Evolutionary conservation across 1,140 invertebrate species (phyloP), one percentile per base, ranked within the genome.

Genomic region (Papilio dardanus): DNA sequence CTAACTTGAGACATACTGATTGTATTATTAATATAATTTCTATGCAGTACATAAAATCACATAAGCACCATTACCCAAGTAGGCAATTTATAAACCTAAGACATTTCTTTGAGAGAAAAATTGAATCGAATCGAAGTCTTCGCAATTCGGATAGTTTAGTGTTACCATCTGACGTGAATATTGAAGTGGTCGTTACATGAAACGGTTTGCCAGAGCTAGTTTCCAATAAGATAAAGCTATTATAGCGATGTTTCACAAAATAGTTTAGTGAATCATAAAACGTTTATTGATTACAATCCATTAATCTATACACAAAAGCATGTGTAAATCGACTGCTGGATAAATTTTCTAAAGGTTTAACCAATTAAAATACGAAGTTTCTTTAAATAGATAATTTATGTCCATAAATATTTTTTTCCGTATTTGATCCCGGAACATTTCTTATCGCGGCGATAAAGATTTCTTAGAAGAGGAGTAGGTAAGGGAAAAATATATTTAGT

Each of bases 71-170:
- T n/a, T n/a, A n/a, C n/a, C n/a, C n/a, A n/a, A n/a, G n/a, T n/a
- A n/a, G 12, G 14, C 12, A n/a, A n/a, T 0, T 58, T 58, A 24
- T 24, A 58, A 24, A 12, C 7, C 21, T 58, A 58, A 24, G 21
- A 58, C 5, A 14, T 58, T 14, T 58, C 54, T 28, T 28, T 14
- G 2, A 58, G 54, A 58, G 19, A 14, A 58, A 50, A 58, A 12
- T 28, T 28, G 8, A 58, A 58, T 28, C 21, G 10, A 58, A 58
- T 58, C 21, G 54, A 58, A 14, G 54, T 58, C 54, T 58, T 24
- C 7, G 50, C 50, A 58, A 24, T 58, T 58, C 21, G 8, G 50
- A 24, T 58, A 58, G 50, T 58, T 58, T 58, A 58, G 50, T 58
- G 21, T 12, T 58, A 58, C 54, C 10, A 58, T 14, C 24, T 30